A percentile compares a stretch with the other conserved stretches of the same genome.
These are phyloP conservation scores for Melanotaenia nigrans DNA, from an alignment of 2,797 vertebrate species.

Conservation along the genomic window DNA sequence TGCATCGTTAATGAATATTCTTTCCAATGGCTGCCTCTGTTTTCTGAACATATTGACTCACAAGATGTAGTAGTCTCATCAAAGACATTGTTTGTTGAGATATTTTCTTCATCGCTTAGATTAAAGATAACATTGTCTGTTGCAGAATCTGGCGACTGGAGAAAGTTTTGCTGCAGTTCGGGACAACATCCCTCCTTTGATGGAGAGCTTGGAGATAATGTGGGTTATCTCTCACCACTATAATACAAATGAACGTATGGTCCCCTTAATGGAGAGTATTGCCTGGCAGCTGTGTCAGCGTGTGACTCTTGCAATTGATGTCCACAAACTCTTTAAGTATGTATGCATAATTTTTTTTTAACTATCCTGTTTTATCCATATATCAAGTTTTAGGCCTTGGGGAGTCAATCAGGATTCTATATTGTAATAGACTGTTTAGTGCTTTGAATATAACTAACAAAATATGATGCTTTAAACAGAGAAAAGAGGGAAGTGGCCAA, in stretches of 20 bases:
- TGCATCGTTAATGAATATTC: slow-evolving; percentile 1
- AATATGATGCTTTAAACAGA: slow-evolving; percentile 72
- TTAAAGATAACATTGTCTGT: slow-evolving; percentile 20
- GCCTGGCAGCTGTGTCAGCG: slow-evolving; percentile 91
- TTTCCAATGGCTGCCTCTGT: neutral
- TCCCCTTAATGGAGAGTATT: slow-evolving; percentile 90
- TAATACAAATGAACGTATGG: slow-evolving; percentile 90
- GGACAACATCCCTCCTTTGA: slow-evolving; percentile 87
- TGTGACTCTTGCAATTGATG: slow-evolving; percentile 82
- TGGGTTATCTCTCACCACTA: slow-evolving; percentile 93
- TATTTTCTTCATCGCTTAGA: neutral
- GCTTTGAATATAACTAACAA: slow-evolving; percentile 13
- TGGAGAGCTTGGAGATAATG: slow-evolving; percentile 88
- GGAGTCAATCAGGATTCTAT: neutral
- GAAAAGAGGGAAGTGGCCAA: slow-evolving; percentile 83
- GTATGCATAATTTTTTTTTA: slow-evolving; percentile 52
- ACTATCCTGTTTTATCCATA: neutral
- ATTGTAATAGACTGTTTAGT: slow-evolving; percentile 2
- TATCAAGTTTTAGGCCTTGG: neutral
- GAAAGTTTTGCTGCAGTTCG: slow-evolving; percentile 81
- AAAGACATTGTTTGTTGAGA: neutral
- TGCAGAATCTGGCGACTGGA: slow-evolving; percentile 87
- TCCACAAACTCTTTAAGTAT: slow-evolving; percentile 87
- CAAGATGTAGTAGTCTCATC: neutral
- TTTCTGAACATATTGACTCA: neutral